Percentiles rank a stretch among this genome's conserved stretches.
Evolutionary conservation across 1,140 invertebrate species (phyloP).

Genomic region (Frieseomelitta varia): DNA sequence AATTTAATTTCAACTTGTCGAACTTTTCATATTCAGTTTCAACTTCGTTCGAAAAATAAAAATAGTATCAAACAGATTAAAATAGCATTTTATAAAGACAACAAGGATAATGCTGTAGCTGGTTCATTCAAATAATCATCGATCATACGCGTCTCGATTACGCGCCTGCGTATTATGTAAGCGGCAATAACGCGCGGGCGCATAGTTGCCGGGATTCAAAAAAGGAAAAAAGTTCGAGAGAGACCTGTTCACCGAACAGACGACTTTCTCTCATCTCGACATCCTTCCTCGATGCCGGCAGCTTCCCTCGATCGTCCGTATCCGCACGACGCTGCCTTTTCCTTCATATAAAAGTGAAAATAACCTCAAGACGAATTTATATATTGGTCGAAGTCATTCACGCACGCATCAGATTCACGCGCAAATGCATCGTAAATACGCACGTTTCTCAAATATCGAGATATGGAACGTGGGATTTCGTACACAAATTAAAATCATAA

Average conservation of each 20-base stretch:
- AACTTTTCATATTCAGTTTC: not conserved
- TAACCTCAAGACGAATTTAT: not conserved
- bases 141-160: conserved; percentile 50
- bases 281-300: conserved; percentile 7
- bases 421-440: not conserved
- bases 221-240: conserved; percentile 42
- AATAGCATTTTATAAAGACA: not conserved
- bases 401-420: not conserved
- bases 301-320: conserved; percentile 18
- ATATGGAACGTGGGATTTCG: not conserved
- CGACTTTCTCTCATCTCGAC: conserved; percentile 61
- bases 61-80: not conserved
- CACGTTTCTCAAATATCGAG: not conserved
- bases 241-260: conserved; percentile 9
- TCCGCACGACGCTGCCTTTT: conserved; percentile 8
- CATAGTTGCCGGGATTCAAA: conserved; percentile 17
- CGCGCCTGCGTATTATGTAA: conserved; percentile 49
- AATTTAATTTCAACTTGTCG: no score
- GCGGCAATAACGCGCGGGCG: not conserved
- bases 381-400: not conserved
- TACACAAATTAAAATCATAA: not conserved
- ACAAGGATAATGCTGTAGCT: no score
- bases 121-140: not conserved
- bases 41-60: fast-evolving
- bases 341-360: conserved; percentile 55